Evolutionary conservation across 1,140 invertebrate genomes (phyloP).

Genomic region (Dendrolimus punctatus): DNA sequence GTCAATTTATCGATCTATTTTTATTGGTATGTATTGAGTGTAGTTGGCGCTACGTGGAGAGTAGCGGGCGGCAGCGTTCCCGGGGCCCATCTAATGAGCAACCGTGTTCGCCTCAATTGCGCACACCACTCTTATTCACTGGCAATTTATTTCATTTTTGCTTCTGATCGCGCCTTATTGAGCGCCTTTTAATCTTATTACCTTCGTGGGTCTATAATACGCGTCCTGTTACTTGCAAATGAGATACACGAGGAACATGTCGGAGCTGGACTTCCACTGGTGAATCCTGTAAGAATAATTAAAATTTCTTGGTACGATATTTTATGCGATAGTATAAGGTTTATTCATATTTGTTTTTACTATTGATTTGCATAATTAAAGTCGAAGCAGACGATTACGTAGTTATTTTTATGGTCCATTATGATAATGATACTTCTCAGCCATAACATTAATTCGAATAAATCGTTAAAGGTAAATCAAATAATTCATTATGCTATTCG

Average conservation of each 20-base stretch:
- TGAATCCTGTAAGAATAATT: slow-evolving; percentile 60
- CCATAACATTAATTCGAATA: too few species aligned
- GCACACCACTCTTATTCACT: slow-evolving; percentile 65
- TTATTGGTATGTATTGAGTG: slow-evolving; percentile 2
- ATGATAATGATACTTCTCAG: background rate
- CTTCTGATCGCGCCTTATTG: slow-evolving; percentile 69
- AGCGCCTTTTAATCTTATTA: slow-evolving; percentile 67
- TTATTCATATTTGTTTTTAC: slow-evolving; percentile 5
- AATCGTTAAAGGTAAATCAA: slow-evolving; percentile 21
- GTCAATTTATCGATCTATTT: background rate
- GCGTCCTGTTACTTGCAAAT: slow-evolving; percentile 68
- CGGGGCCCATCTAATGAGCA: slow-evolving; percentile 58
- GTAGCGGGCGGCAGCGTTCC: slow-evolving; percentile 20
- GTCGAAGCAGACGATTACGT: background rate
- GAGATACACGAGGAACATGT: slow-evolving; percentile 59
- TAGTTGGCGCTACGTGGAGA: slow-evolving; percentile 8
- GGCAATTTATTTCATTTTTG: slow-evolving; percentile 72
- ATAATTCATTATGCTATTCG: slow-evolving; percentile 31
- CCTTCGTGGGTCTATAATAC: slow-evolving; percentile 68
- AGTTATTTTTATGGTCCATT: slow-evolving; percentile 11
- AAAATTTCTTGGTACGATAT: slow-evolving; percentile 47
- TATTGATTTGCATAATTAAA: slow-evolving; percentile 2
- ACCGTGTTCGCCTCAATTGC: slow-evolving; percentile 67
- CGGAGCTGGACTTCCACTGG: slow-evolving; percentile 49
- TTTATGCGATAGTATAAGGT: slow-evolving; percentile 29